Evolutionary conservation across 2,113 vertebrate species (phyloP).

Genomic region (Fregetta grallaria): DNA sequence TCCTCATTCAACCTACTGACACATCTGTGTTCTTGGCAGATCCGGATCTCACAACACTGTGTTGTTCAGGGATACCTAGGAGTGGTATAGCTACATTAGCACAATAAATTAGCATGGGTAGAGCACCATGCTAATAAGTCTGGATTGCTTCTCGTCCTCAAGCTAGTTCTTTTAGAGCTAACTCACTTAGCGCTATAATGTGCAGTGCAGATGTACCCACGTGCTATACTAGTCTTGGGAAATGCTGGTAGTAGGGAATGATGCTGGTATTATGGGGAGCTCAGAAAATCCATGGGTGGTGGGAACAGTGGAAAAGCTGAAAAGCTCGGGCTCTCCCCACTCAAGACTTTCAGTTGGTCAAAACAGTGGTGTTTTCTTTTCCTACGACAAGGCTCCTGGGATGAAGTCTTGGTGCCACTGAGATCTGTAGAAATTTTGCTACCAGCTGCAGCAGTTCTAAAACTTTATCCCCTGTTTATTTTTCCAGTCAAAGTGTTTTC

Average conservation of each 20-base stretch:
- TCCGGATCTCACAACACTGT: not conserved
- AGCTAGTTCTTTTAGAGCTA: slow-evolving; percentile 33
- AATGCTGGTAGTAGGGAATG: not conserved
- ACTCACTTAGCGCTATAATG: not conserved
- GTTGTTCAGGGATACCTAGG: slow-evolving; percentile 7
- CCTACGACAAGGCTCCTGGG: not conserved
- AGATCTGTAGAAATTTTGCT: not conserved
- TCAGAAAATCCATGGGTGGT: not conserved
- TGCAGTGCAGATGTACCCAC: not conserved
- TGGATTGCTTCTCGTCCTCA: slow-evolving; percentile 9
- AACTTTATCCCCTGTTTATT: not conserved
- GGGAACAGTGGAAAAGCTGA: not conserved
- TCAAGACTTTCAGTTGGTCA: not conserved
- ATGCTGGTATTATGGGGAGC: not conserved
- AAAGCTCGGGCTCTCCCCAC: not conserved
- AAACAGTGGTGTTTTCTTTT: not conserved
- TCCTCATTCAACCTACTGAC: slow-evolving; percentile 23
- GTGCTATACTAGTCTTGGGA: not conserved
- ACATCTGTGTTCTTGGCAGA: slow-evolving; percentile 14
- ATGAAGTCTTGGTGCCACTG: not conserved
- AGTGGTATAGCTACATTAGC: not conserved
- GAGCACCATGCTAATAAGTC: slow-evolving; percentile 1
- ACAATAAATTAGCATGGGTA: slow-evolving; percentile 22
- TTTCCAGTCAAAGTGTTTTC: not conserved
- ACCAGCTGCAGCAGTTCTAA: not conserved